Conservation (phyloP, 2,888 invertebrate species). For the Ferdinandea cuprea region DNA sequence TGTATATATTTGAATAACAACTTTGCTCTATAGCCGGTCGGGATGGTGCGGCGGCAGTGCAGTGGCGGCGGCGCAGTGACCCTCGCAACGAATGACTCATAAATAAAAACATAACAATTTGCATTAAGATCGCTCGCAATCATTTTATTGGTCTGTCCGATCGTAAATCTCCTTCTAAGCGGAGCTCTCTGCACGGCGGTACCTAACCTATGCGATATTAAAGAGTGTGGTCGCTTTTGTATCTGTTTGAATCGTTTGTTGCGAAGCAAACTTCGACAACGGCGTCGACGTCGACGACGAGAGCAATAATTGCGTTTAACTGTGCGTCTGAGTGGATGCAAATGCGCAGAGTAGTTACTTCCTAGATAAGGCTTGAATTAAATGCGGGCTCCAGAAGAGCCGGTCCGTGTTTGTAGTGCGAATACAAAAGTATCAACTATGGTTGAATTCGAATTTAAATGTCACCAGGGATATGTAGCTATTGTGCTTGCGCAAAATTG, state of each 20-base stretch:
- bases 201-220: too few relatives aligned
- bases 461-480: slow-evolving; percentile 48
- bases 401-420: background rate
- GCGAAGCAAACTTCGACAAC: slow-evolving; percentile 8
- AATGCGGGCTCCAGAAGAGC: slow-evolving; percentile 49
- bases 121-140: slow-evolving; percentile 82
- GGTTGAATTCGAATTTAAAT: slow-evolving; percentile 64
- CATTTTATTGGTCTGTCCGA: slow-evolving; percentile 82
- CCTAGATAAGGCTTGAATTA: slow-evolving; percentile 55
- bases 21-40: slow-evolving; percentile 7
- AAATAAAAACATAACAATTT: slow-evolving; percentile 80
- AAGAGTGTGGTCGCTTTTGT: slow-evolving; percentile 18
- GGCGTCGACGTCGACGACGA: slow-evolving; percentile 1
- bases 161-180: slow-evolving; percentile 80
- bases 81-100: slow-evolving; percentile 72
- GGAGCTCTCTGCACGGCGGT: background rate
- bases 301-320: slow-evolving; percentile 44
- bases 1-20: slow-evolving; percentile 4
- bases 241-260: slow-evolving; percentile 24
- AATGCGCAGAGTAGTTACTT: slow-evolving; percentile 50
- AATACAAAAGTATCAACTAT: background rate
- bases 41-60: slow-evolving; percentile 31
- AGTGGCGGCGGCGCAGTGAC: slow-evolving; percentile 58
- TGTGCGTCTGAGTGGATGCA: slow-evolving; percentile 64
- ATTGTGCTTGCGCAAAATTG: slow-evolving; percentile 41